Evolutionary conservation across 2,888 invertebrate genomes (phyloP), one percentile per base, ranked within the genome.

Genomic region (Lottia gigantea): DNA sequence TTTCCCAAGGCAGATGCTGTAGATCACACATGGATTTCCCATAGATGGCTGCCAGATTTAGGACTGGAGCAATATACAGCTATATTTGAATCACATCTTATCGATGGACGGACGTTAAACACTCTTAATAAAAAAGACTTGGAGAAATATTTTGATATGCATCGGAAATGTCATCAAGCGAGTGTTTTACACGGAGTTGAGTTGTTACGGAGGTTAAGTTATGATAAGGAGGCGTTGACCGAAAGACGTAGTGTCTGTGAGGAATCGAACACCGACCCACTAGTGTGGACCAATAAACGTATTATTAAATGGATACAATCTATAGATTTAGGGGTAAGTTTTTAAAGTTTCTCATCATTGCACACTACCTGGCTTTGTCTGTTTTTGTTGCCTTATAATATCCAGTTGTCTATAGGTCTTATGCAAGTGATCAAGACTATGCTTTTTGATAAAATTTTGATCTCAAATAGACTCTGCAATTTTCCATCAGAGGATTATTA

Each of bases 211-310:
- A 94, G 95, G 90, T 93, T 96, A 90, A 95, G 95, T 85, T 97
- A 96, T 86, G 96, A 97, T 75, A 84, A 87, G 77, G 88, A 89
- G 84, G 89, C 11, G 40, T 40, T 40, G 11, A 8, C 95, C 55
- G 94, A 96, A 82, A 91, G 96, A 79, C 92, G 96, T 80, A 93
- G 95, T 86, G 95, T 95, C 87, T 95, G 95, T 87, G 96, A 96
- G 87, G 93, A 93, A 81, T 92, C 94, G 72, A 95, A 95, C 87
- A 93, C 94, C 7, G 97, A 97, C 90, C 96, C 96, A 66, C 91
- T 97, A 80, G 96, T 97, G 68, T 97, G 97, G 97, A 96, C 96
- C 82, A 97, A 96, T 90, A 94, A 95, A 87, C 92, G 96, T 85
- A 95, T 97, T 88, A 94, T 96, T 83, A 93, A 95, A 86, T 97